Percentiles rank a stretch among this genome's conserved stretches.
Evolutionary conservation across 2,113 vertebrate genomes (phyloP).

Genomic region (Arvicanthis niloticus): DNA sequence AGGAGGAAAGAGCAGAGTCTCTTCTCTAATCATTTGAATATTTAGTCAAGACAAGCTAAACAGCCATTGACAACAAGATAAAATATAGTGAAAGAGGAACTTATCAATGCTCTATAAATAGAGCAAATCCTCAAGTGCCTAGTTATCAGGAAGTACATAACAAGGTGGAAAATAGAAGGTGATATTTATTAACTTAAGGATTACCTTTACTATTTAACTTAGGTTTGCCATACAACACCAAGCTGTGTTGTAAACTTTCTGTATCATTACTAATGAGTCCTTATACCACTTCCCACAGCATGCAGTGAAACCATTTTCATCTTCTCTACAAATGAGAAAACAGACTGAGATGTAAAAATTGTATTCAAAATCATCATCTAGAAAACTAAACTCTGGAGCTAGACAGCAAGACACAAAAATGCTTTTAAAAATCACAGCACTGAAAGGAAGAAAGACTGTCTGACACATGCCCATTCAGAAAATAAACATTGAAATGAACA

Average conservation of each 20-base stretch:
- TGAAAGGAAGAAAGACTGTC: background rate
- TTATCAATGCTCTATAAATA: background rate
- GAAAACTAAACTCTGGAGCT: background rate
- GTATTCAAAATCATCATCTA: background rate
- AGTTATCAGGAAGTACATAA: background rate
- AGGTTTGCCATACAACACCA: background rate
- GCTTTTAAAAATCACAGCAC: accelerated
- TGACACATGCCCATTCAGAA: background rate
- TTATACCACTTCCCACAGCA: background rate
- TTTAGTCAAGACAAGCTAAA: background rate
- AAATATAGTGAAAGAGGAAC: background rate
- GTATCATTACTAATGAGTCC: too few relatives aligned
- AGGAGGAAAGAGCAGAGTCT: background rate
- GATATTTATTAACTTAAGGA: background rate
- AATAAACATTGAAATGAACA: background rate
- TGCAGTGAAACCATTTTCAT: background rate
- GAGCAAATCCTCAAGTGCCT: background rate
- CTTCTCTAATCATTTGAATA: background rate
- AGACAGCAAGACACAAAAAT: background rate
- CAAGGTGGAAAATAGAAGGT: background rate
- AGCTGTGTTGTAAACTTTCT: background rate
- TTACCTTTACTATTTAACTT: background rate
- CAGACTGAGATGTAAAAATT: background rate
- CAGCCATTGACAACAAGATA: background rate
- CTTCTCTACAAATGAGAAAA: background rate